Evolutionary conservation across 2,797 vertebrate species (phyloP).

Genomic region (Phoeniculus purpureus): DNA sequence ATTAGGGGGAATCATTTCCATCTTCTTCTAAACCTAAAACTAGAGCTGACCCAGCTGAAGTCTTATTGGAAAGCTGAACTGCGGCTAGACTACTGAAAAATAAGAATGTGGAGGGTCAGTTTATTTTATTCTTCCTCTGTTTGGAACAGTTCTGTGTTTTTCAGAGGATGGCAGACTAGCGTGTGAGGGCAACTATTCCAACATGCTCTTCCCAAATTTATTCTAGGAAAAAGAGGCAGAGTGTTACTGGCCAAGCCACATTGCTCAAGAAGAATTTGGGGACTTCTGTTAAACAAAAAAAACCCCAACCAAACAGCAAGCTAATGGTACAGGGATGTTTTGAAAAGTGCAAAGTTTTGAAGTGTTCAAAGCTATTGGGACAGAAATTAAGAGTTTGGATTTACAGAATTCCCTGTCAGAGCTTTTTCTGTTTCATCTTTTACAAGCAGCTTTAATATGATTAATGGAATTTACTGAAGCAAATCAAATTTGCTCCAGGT

Average conservation of each 20-base stretch:
- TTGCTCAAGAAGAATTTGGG: not conserved
- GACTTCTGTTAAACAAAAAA: not conserved
- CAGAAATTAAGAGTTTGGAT: not conserved
- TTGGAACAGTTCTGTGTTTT: not conserved
- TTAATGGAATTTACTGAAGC: not conserved
- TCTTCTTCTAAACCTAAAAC: not conserved
- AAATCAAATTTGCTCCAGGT: not conserved
- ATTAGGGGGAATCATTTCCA: not conserved
- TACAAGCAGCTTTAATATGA: not conserved
- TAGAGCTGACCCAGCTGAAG: not conserved
- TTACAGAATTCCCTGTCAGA: not conserved
- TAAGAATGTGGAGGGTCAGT: not conserved
- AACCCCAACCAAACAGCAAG: not conserved
- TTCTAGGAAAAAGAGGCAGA: fast-evolving
- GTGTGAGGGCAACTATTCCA: not conserved
- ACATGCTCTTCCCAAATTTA: not conserved
- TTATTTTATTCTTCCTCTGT: not conserved
- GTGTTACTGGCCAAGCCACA: not conserved
- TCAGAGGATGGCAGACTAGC: not conserved
- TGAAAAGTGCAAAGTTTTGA: not conserved
- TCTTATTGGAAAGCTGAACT: not conserved
- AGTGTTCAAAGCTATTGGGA: not conserved
- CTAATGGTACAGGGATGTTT: not conserved
- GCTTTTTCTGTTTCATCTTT: not conserved
- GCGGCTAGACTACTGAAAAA: not conserved